phyloP scores from a whole-genome alignment of 1,140 invertebrate species.

The Conopomorpha cramerella region DNA sequence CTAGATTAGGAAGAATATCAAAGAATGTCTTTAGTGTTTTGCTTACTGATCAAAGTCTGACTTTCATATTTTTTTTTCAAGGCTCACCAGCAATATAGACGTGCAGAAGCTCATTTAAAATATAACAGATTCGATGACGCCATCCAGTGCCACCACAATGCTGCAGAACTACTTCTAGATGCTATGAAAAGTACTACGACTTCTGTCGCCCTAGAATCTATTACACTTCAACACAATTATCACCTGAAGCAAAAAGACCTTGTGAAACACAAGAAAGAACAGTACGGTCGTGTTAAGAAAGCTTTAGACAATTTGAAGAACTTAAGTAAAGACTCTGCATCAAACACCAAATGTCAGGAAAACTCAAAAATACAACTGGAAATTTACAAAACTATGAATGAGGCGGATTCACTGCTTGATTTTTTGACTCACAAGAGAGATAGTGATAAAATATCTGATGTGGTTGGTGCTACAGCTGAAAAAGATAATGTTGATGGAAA shows the following conservation, averaged over 20 bases:
- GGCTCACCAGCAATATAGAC: conserved; percentile 69
- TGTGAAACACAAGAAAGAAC: conserved; percentile 61
- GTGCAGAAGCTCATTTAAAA: conserved; percentile 64
- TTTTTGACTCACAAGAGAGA: conserved; percentile 30
- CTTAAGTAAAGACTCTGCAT: conserved; percentile 36
- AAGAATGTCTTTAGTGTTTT: no score
- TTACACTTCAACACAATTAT: conserved; percentile 66
- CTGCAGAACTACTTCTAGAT: conserved; percentile 61
- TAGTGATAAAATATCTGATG: conserved; percentile 14
- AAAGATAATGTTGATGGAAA: conserved; percentile 44
- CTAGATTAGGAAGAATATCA: no score
- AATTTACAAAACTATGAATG: conserved; percentile 66
- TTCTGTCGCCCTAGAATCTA: conserved; percentile 61
- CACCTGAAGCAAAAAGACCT: conserved; percentile 65
- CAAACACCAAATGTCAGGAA: conserved; percentile 34
- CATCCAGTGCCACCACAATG: conserved; percentile 66
- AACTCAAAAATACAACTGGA: conserved; percentile 53
- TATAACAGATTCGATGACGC: conserved; percentile 66
- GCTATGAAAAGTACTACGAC: conserved; percentile 60
- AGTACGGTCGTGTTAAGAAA: conserved; percentile 62
- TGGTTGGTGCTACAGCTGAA: conserved; percentile 15
- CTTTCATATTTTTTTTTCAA: conserved; percentile 32
- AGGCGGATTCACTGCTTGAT: conserved; percentile 64
- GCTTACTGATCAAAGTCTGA: no score
- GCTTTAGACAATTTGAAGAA: conserved; percentile 58